Base-by-base conservation (phyloP, 1,140 invertebrate species). In the Cephus cinctus region DNA sequence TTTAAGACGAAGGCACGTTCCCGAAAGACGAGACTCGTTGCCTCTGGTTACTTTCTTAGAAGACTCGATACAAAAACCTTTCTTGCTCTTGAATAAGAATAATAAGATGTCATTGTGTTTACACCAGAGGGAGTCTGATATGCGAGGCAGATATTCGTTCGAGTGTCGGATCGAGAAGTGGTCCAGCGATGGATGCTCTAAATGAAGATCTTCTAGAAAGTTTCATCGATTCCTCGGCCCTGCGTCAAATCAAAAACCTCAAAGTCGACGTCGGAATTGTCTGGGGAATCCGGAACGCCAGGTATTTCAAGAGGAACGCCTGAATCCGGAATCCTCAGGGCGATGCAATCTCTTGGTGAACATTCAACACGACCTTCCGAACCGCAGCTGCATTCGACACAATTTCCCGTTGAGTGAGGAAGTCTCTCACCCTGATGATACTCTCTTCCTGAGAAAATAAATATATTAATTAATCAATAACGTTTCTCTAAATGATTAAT, bases 361-460 rank as follows among this genome's bases (percentile, higher is more conserved):
- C 84, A 86, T 47, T 83, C 83, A 52, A 86, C 79, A 39, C 83
- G 79, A n/a, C 81, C 83, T 53, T 78, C 80, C 43, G 77, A 68
- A 36, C 81, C 82, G 57, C 84, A 86, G 55, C 81, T 78, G 64
- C 84, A 86, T 67, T 86, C 83, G 49, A 86, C 73, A 65, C 84
- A 86, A 57, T 85, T 86, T 44, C 84, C 84, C 38, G 84, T 85
- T 48, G 84, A 81, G 52, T 84, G 81, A 4, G 84, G 84, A 36
- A 86, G 71, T 44, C 78, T 75, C 54, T 84, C 82, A 8, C 84
- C 84, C 38, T 83, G 74, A 53, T 76, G 76, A 61, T 86, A 86
- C 59, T 81, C 76, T 38, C 78, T 78, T 40, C 83, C 84, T 86
- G 67, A 15, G 61, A 67, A 48, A 32, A 43, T 48, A 32, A 50